A percentile compares a stretch with the other conserved stretches of the same genome.
These are phyloP conservation scores for Oxycera nigricornis DNA, from an alignment of 2,888 invertebrate genomes.

Conservation along the genomic window DNA sequence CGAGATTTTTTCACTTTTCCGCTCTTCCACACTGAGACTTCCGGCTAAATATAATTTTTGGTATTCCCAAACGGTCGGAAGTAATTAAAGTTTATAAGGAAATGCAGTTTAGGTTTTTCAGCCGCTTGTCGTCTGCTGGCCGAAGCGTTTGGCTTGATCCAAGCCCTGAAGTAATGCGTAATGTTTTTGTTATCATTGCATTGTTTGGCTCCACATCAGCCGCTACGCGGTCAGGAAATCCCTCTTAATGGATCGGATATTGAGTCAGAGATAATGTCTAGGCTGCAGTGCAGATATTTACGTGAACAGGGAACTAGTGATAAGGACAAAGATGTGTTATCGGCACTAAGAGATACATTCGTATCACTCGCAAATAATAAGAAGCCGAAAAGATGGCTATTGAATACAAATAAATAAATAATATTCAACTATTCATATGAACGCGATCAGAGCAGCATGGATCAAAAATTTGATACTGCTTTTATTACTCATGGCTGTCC, in stretches of 20 bases:
- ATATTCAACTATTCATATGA: too few relatives aligned
- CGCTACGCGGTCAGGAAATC: conserved; percentile 8
- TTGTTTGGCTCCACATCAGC: background rate
- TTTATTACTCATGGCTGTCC: too few relatives aligned
- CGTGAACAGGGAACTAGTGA: too few relatives aligned
- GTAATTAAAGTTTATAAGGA: conserved; percentile 41
- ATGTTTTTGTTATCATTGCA: background rate
- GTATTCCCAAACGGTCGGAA: conserved; percentile 40
- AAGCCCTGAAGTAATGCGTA: background rate
- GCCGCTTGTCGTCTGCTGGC: background rate
- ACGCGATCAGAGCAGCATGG: too few relatives aligned
- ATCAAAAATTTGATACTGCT: too few relatives aligned
- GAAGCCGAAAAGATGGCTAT: too few relatives aligned
- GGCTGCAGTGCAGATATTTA: too few relatives aligned
- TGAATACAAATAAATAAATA: too few relatives aligned
- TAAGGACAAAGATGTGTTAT: too few relatives aligned
- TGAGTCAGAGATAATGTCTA: too few relatives aligned
- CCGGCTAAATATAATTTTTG: conserved; percentile 33
- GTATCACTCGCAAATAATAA: too few relatives aligned
- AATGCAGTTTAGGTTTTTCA: conserved; percentile 35
- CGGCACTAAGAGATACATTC: too few relatives aligned
- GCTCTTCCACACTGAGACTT: conserved; percentile 25
- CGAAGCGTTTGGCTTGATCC: background rate
- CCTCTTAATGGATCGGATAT: background rate
- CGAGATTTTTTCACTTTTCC: background rate